phyloP scores from a whole-genome alignment of 1,140 invertebrate genomes.

The Drosophila bipectinata region DNA sequence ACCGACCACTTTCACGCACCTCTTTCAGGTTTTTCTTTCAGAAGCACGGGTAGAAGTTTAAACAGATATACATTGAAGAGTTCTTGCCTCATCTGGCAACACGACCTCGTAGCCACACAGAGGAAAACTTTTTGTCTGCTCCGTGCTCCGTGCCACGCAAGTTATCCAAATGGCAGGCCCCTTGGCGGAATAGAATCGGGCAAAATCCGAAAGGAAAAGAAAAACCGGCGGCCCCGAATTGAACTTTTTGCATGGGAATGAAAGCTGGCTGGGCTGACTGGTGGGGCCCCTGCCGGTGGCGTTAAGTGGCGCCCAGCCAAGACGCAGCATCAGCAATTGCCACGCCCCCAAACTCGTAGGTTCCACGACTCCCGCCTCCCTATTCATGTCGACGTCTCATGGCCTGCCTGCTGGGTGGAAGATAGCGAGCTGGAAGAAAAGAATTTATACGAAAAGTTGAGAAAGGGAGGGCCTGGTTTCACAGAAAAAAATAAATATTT shows the following conservation, averaged over 20 bases:
- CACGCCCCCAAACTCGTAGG: not conserved
- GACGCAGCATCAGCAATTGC: constrained; percentile 64
- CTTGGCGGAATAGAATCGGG: constrained; percentile 14
- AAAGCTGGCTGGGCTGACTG: constrained; percentile 22
- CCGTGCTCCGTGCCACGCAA: constrained; percentile 37
- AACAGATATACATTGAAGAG: not conserved
- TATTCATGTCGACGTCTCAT: not conserved
- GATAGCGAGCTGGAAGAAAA: constrained; percentile 32
- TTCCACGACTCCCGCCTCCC: not conserved
- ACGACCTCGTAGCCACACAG: constrained; percentile 37
- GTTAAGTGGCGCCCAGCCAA: constrained; percentile 70
- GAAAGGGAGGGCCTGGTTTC: not conserved
- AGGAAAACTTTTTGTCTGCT: constrained; percentile 46
- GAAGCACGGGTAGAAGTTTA: constrained; percentile 1
- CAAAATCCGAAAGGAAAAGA: constrained; percentile 10
- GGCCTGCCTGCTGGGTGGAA: constrained; percentile 53
- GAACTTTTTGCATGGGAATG: constrained; percentile 56
- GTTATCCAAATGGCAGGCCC: constrained; percentile 39
- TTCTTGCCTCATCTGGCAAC: constrained; percentile 57
- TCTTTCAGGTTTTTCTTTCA: constrained; percentile 9
- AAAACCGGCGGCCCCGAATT: constrained; percentile 47
- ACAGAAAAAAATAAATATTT: not conserved
- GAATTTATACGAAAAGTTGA: constrained; percentile 15
- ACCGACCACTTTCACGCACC: constrained; percentile 6
- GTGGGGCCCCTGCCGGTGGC: constrained; percentile 34